Percentiles rank a stretch among this genome's conserved stretches.
Conservation (phyloP, 2,888 invertebrate genomes). For the Mimumesa dahlbomi region DNA sequence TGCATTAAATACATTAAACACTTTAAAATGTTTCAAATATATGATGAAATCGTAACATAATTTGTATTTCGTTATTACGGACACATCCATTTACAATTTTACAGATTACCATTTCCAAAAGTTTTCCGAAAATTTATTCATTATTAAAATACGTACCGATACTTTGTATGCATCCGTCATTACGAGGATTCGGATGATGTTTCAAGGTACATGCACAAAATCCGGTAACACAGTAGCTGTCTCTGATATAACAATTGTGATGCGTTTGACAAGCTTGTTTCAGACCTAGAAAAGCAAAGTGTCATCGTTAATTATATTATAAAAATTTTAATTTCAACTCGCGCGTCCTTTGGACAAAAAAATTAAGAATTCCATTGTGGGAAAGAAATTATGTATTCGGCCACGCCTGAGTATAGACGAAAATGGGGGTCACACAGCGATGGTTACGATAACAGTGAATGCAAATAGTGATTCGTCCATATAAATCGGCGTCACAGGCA, state of each 20-base stretch:
- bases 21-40: no score
- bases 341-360: no score
- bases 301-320: background rate
- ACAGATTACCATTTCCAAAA: no score
- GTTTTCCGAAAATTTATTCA: no score
- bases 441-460: background rate
- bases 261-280: slow-evolving; percentile 74
- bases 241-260: slow-evolving; percentile 75
- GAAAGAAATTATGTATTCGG: no score
- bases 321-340: no score
- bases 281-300: slow-evolving; percentile 64
- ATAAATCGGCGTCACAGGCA: slow-evolving; percentile 3
- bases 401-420: background rate
- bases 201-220: slow-evolving; percentile 74
- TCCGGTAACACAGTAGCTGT: slow-evolving; percentile 74
- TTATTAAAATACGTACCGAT: slow-evolving; percentile 69
- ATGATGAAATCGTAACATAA: no score
- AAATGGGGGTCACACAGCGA: background rate
- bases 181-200: slow-evolving; percentile 73
- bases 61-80: no score
- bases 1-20: no score
- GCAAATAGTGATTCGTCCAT: background rate
- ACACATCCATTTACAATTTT: no score
- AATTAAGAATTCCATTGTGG: no score
- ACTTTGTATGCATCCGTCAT: slow-evolving; percentile 72